Percentiles rank a stretch among this genome's conserved stretches.
Evolutionary conservation across 2,888 invertebrate species (phyloP).

Genomic region (Microchrysa polita): DNA sequence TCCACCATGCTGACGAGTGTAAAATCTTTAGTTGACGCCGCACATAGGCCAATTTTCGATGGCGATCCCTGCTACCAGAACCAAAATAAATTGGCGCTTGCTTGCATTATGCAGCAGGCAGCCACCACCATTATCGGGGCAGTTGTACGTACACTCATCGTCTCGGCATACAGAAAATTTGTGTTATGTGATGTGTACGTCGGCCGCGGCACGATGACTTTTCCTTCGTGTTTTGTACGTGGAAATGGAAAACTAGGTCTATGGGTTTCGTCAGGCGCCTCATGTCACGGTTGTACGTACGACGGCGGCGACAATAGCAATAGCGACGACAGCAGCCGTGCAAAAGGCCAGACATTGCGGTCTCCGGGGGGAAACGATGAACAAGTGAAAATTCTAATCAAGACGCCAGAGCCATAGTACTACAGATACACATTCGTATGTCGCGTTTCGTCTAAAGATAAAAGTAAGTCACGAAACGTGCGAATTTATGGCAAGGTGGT

Average conservation of each 20-base stretch:
- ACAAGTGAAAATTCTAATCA: slow-evolving; percentile 9
- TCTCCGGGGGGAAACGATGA: too few relatives aligned
- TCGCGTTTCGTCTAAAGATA: slow-evolving; percentile 21
- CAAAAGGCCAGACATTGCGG: slow-evolving; percentile 12
- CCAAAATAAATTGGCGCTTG: too few relatives aligned
- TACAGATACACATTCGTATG: background rate
- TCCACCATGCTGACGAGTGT: too few relatives aligned
- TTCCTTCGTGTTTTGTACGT: background rate
- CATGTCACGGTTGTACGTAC: background rate
- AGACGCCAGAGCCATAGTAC: too few relatives aligned
- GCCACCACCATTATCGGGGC: too few relatives aligned
- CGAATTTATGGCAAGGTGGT: slow-evolving; percentile 25
- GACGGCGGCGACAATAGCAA: background rate
- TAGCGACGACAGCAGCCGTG: background rate
- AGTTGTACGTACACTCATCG: too few relatives aligned
- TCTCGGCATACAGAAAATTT: too few relatives aligned
- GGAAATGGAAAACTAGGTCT: slow-evolving; percentile 27
- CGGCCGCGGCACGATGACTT: slow-evolving; percentile 8
- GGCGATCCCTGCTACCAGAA: too few relatives aligned
- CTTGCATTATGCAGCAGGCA: too few relatives aligned
- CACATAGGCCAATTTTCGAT: too few relatives aligned
- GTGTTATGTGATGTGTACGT: too few relatives aligned
- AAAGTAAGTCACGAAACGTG: slow-evolving; percentile 16
- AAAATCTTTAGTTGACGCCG: too few relatives aligned
- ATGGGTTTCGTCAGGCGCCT: slow-evolving; percentile 35